Conservation (phyloP, 2,888 invertebrate species). For the Amblyjoppa fuscipennis region DNA sequence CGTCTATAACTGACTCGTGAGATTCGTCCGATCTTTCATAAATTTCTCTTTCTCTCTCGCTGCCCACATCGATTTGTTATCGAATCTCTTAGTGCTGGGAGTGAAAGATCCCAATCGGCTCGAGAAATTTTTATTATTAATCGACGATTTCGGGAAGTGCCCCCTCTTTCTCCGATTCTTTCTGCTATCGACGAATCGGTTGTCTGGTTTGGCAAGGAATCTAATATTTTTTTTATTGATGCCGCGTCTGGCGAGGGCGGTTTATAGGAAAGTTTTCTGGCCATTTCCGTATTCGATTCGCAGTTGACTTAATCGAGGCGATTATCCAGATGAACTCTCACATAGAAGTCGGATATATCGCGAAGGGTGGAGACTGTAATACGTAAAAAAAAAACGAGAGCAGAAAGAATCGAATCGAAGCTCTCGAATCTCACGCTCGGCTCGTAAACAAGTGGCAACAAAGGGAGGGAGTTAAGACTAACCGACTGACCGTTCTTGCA, state of each 20-base stretch:
- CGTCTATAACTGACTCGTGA: constrained; percentile 48
- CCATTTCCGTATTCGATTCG: constrained; percentile 32
- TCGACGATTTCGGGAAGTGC: constrained; percentile 28
- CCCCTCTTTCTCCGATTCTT: background rate
- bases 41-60: constrained; percentile 14
- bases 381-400: constrained; percentile 43
- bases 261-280: background rate
- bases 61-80: constrained; percentile 65
- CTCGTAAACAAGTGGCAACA: constrained; percentile 84
- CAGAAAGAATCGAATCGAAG: constrained; percentile 80
- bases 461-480: constrained; percentile 72
- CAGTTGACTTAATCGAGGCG: constrained; percentile 47
- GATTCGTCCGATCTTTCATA: constrained; percentile 51
- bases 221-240: constrained; percentile 1
- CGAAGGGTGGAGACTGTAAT: constrained; percentile 21
- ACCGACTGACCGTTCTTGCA: constrained; percentile 79
- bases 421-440: constrained; percentile 82
- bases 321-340: constrained; percentile 58
- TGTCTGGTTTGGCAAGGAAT: background rate
- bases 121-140: constrained; percentile 58
- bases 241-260: background rate
- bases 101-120: constrained; percentile 58
- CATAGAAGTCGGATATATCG: constrained; percentile 42
- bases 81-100: constrained; percentile 54
- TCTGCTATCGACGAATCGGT: background rate